Evolutionary conservation across 2,888 invertebrate species (phyloP), one percentile per base, ranked within the genome.

Genomic region (Panorpa germanica): DNA sequence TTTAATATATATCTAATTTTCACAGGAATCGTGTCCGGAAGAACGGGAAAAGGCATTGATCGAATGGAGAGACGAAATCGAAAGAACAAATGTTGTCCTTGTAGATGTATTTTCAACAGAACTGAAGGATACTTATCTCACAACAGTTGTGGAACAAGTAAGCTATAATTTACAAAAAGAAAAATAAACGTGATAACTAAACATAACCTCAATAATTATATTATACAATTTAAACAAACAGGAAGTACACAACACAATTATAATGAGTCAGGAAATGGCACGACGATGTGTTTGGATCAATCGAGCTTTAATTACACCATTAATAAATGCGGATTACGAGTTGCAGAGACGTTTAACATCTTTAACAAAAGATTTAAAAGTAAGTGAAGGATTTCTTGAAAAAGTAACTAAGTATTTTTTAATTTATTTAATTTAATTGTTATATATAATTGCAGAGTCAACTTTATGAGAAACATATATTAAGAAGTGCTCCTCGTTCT

Each of bases 261-360:
- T 78, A 39, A 73, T 77, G 67, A 76, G 75, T 42, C 70, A 73
- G 43, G 80, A 81, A 46, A 61, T 78, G 32, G 76, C 78, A 2
- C 69, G 76, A 40, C 64, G 78, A 32, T 80, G 80, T 45, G 66
- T 82, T 44, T 82, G 82, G 81, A 64, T 80, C 48, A 73, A 74
- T 41, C 63, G 76, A 28, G 65, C 66, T 3, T 65, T 63, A 3
- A 60, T 58, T 38, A 59, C 60, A 13, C 65, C 65, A 23, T 51
- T 52, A 31, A 44, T 53, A 8, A 42, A 51, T 3, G 61, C 65
- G 36, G 69, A 72, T 28, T 56, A 60, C 15, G 80, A 81, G 53
- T 64, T 75, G 36, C 63, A 67, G 45, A 58, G 78, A 23, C 49
- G 80, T 35, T 59, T 80, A 9, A 66, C 67, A 38, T 70, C 68